These are phyloP conservation scores for Rhogogaster chlorosoma DNA, from an alignment of 2,888 invertebrate genomes.

Conservation along the genomic window DNA sequence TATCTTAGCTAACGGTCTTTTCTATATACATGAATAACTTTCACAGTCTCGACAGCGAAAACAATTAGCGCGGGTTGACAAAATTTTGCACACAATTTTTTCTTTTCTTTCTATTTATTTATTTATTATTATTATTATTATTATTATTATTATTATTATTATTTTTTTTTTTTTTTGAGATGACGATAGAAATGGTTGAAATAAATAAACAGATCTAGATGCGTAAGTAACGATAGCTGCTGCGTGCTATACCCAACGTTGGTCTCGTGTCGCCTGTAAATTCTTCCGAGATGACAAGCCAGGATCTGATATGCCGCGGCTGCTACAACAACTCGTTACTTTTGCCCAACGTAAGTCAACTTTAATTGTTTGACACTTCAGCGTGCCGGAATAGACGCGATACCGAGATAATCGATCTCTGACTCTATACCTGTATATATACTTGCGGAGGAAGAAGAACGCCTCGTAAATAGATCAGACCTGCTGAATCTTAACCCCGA, in stretches of 20 bases:
- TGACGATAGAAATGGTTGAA: neutral
- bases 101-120: neutral
- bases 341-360: conserved; percentile 66
- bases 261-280: conserved; percentile 70
- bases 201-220: conserved; percentile 52
- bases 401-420: conserved; percentile 43
- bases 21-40: neutral
- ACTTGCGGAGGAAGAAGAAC: neutral
- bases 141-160: too few relatives aligned
- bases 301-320: conserved; percentile 64
- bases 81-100: neutral
- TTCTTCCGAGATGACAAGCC: conserved; percentile 73
- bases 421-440: neutral
- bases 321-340: conserved; percentile 47
- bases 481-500: neutral
- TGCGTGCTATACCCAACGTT: conserved; percentile 29
- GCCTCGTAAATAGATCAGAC: conserved; percentile 31
- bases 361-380: conserved; percentile 71
- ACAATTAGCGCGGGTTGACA: neutral
- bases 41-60: neutral
- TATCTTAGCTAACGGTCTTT: neutral
- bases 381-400: conserved; percentile 44
- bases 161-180: neutral
- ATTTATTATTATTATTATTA: neutral
- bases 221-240: conserved; percentile 57